These are phyloP conservation scores for Borostomias antarcticus DNA, from an alignment of 2,797 vertebrate genomes.

Conservation along the genomic window DNA sequence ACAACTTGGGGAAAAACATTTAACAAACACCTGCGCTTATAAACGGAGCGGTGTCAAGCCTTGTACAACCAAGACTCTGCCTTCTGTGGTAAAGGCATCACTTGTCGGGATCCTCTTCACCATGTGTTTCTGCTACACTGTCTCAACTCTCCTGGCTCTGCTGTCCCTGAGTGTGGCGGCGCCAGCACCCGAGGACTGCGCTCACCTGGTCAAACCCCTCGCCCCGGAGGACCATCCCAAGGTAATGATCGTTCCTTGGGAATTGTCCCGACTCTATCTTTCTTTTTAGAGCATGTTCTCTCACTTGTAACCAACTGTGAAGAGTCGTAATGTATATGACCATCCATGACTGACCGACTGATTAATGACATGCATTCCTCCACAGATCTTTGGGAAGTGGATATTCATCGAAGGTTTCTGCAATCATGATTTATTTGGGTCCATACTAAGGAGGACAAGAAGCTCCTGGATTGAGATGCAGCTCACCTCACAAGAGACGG, in stretches of 20 bases:
- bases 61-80: background rate
- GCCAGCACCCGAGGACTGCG: background rate
- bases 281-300: background rate
- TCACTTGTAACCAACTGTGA: no score
- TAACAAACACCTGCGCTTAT: no score
- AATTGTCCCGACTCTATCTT: no score
- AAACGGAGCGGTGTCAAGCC: no score
- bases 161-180: background rate
- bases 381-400: conserved; percentile 1
- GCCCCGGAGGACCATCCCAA: background rate
- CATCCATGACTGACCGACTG: background rate
- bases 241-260: background rate
- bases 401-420: background rate
- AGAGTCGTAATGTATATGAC: no score
- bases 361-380: background rate
- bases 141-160: background rate
- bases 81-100: background rate
- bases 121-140: background rate
- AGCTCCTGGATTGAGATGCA: conserved; percentile 1
- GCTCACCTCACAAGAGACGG: background rate
- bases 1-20: no score
- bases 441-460: background rate
- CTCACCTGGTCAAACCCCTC: background rate
- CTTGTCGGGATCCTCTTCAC: background rate
- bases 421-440: background rate